These are phyloP conservation scores for Galaxias olidus DNA, from an alignment of 2,797 vertebrate genomes.

Conservation along the genomic window DNA sequence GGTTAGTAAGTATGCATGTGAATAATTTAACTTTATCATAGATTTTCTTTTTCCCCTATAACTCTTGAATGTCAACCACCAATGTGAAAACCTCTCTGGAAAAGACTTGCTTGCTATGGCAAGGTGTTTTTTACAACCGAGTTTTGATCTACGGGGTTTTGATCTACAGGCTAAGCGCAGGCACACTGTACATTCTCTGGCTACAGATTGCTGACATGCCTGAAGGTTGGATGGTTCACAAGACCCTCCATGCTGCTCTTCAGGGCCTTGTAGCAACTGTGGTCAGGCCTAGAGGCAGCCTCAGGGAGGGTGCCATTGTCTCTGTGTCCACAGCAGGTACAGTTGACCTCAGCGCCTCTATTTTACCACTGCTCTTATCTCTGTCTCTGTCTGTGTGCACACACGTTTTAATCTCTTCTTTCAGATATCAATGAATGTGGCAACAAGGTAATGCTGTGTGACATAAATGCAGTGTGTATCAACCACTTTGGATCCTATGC, in stretches of 20 bases:
- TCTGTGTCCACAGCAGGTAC: conserved; percentile 67
- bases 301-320: conserved; percentile 36
- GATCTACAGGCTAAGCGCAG: conserved; percentile 63
- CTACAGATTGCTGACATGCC: conserved; percentile 51
- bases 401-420: background rate
- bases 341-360: background rate
- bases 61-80: no score
- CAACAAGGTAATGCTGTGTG: conserved; percentile 68
- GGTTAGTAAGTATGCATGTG: conserved; percentile 48
- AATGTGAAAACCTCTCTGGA: no score
- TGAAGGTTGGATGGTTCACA: conserved; percentile 14
- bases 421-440: conserved; percentile 78
- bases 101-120: background rate
- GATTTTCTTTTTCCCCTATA: no score
- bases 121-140: no score
- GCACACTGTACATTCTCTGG: conserved; percentile 74
- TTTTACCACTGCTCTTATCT: no score
- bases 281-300: conserved; percentile 14
- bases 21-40: background rate
- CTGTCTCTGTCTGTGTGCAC: conserved; percentile 9
- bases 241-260: conserved; percentile 41
- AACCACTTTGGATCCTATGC: conserved; percentile 72
- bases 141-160: background rate
- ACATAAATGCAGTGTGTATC: conserved; percentile 67
- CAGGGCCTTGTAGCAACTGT: conserved; percentile 42